phyloP scores from a whole-genome alignment of 2,888 invertebrate species.

The Agrotis segetum region DNA sequence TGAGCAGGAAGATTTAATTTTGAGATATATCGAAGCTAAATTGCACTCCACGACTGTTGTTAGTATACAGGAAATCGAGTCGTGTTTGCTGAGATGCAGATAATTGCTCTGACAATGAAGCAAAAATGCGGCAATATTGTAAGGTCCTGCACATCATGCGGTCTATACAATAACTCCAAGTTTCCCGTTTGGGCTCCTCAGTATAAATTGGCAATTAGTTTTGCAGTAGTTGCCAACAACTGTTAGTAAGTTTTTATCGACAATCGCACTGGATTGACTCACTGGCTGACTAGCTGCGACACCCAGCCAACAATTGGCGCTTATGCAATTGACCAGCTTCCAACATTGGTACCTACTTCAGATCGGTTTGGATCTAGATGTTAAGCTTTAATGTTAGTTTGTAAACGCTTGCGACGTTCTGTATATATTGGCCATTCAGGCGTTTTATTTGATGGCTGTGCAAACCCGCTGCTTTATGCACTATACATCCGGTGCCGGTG shows the following conservation, averaged over 20 bases:
- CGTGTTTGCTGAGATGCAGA: conserved; percentile 42
- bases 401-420: conserved; percentile 7
- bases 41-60: conserved; percentile 53
- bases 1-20: conserved; percentile 54
- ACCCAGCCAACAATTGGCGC: conserved; percentile 77
- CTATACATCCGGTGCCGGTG: background rate
- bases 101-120: conserved; percentile 60
- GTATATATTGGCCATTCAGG: conserved; percentile 1
- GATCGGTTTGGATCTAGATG: conserved; percentile 54
- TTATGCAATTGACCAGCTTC: conserved; percentile 85
- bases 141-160: conserved; percentile 37
- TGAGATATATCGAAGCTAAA: conserved; percentile 52
- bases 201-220: conserved; percentile 82
- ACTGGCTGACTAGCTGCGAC: conserved; percentile 73
- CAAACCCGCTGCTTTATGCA: background rate
- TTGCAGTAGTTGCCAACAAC: conserved; percentile 78
- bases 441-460: background rate
- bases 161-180: conserved; percentile 32
- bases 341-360: conserved; percentile 67
- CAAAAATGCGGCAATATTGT: conserved; percentile 40
- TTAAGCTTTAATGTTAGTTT: conserved; percentile 20
- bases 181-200: conserved; percentile 44
- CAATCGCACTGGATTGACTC: conserved; percentile 76
- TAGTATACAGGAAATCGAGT: conserved; percentile 58
- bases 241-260: conserved; percentile 74